Percentiles rank a stretch among this genome's conserved stretches.
Conservation (phyloP, 2,888 invertebrate species). For the Abrostola tripartita region DNA sequence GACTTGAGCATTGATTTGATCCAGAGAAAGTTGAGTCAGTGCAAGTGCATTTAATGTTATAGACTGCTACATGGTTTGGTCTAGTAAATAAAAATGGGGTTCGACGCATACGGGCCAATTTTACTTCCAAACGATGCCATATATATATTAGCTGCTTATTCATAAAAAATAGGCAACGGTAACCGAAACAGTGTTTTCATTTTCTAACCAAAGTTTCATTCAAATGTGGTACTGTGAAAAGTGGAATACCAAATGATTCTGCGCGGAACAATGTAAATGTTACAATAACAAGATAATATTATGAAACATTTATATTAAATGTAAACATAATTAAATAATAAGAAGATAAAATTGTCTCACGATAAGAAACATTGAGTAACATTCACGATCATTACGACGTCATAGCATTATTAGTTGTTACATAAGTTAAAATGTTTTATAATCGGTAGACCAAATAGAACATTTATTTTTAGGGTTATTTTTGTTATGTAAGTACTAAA, state of each 20-base stretch:
- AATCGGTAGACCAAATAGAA: too few species aligned
- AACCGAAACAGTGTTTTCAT: too few species aligned
- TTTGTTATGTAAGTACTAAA: background rate
- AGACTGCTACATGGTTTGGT: too few species aligned
- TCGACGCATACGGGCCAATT: too few species aligned
- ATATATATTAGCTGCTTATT: too few species aligned
- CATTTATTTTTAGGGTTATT: background rate
- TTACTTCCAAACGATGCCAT: too few species aligned
- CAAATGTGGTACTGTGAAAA: background rate
- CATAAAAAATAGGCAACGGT: too few species aligned
- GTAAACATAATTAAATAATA: constrained; percentile 11
- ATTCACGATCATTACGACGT: background rate
- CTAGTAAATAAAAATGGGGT: too few species aligned
- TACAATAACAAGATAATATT: background rate
- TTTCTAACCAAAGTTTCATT: too few species aligned
- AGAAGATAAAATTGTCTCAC: constrained; percentile 26
- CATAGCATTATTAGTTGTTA: background rate
- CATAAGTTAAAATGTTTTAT: background rate
- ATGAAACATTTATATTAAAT: constrained; percentile 1
- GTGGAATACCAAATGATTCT: background rate
- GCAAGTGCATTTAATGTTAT: too few species aligned
- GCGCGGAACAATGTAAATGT: background rate
- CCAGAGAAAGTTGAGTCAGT: too few species aligned
- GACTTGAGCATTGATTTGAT: too few species aligned
- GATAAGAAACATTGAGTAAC: constrained; percentile 24